Evolutionary conservation across 2,113 vertebrate species (phyloP).

Genomic region (Corythoichthys intestinalis): DNA sequence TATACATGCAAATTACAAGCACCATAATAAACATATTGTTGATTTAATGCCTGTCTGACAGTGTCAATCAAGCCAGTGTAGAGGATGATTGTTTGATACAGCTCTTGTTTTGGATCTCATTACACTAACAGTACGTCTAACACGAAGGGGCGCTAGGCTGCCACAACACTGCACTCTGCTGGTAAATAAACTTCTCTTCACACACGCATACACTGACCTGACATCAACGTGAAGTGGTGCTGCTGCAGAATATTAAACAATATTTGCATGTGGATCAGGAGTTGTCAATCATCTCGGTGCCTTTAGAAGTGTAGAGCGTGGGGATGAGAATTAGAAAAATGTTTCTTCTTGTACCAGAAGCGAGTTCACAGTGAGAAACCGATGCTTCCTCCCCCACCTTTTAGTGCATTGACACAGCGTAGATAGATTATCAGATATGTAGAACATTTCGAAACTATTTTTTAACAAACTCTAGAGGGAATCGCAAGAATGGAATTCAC

Average conservation of each 20-base stretch:
- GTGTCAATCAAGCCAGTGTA: not conserved
- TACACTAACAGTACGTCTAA: not conserved
- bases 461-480: not conserved
- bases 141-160: conserved; percentile 41
- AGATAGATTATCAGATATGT: not conserved
- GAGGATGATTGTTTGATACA: conserved; percentile 1
- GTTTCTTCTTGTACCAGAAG: conserved; percentile 7
- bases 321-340: conserved; percentile 4
- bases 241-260: not conserved
- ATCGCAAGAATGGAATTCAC: not conserved
- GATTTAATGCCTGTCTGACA: not conserved
- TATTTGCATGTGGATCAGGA: conserved; percentile 20
- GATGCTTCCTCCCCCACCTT: conserved; percentile 3
- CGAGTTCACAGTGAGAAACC: not conserved
- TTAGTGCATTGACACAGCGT: not conserved
- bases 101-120: not conserved
- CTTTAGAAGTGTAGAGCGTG: not conserved
- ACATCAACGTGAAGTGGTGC: not conserved
- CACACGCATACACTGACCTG: not conserved
- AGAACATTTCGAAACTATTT: not conserved
- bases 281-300: conserved; percentile 18
- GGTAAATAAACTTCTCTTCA: conserved; percentile 43
- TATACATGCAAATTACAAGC: not conserved
- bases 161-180: conserved; percentile 76
- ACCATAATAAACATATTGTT: not conserved